Conservation (phyloP, 2,888 invertebrate species). For the Horisme vitalbata region DNA sequence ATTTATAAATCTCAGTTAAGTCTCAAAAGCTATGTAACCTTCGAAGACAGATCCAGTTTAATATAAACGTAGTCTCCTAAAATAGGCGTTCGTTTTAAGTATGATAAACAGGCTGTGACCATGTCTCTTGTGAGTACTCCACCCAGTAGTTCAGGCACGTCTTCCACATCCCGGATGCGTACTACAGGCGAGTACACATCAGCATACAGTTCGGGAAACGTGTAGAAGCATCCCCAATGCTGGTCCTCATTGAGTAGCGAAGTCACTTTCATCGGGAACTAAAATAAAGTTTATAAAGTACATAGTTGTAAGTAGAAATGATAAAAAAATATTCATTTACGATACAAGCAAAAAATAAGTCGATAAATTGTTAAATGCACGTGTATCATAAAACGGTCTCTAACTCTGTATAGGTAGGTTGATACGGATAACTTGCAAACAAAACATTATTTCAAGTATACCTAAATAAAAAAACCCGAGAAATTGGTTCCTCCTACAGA, state of each 20-base stretch:
- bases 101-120: constrained; percentile 76
- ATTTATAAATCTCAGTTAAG: too few species aligned
- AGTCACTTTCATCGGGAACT: constrained; percentile 64
- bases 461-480: too few species aligned
- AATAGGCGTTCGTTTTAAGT: constrained; percentile 79
- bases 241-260: constrained; percentile 65
- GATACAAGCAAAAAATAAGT: too few species aligned
- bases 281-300: constrained; percentile 21
- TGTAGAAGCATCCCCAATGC: constrained; percentile 72
- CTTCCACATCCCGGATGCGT: constrained; percentile 47
- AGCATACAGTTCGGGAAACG: constrained; percentile 64
- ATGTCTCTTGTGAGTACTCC: constrained; percentile 79
- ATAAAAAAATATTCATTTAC: too few species aligned
- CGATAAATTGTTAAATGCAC: too few species aligned
- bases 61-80: constrained; percentile 78
- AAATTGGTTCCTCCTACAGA: too few species aligned
- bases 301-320: not conserved
- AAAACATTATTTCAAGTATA: too few species aligned
- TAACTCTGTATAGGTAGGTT: too few species aligned
- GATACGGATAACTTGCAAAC: too few species aligned
- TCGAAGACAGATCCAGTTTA: constrained; percentile 76
- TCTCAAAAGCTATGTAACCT: too few species aligned
- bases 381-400: too few species aligned
- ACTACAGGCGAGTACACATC: constrained; percentile 64
- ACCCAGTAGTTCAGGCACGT: constrained; percentile 57